Evolutionary conservation across 2,797 vertebrate species (phyloP).

Genomic region (Galaxias olidus): DNA sequence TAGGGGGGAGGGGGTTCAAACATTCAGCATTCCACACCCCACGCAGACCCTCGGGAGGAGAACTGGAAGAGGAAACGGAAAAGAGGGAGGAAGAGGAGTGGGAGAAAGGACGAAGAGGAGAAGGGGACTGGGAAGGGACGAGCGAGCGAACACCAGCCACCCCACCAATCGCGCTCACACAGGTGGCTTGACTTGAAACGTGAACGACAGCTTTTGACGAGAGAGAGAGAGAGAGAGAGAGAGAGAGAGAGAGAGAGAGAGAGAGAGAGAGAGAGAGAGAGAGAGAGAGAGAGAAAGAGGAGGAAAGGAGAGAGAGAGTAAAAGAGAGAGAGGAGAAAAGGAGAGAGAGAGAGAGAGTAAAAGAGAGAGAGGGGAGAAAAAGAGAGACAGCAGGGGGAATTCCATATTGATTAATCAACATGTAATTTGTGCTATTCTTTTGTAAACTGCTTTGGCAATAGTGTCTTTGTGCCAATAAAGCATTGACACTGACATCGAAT

Average conservation of each 20-base stretch:
- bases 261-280: too few species aligned
- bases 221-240: slow-evolving; percentile 1
- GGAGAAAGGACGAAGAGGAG: not conserved
- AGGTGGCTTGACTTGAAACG: not conserved
- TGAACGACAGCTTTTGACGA: not conserved
- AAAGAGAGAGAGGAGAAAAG: not conserved
- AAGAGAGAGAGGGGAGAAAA: not conserved
- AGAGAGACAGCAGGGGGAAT: too few species aligned
- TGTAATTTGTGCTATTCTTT: too few species aligned
- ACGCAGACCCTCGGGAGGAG: not conserved
- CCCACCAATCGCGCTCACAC: not conserved
- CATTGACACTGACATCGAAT: too few species aligned
- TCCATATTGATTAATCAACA: too few species aligned
- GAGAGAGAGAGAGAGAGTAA: not conserved
- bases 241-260: not conserved
- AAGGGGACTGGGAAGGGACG: not conserved
- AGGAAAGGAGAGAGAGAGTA: not conserved
- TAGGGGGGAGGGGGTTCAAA: too few species aligned
- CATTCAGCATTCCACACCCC: too few species aligned
- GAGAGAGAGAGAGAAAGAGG: not conserved
- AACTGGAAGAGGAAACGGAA: not conserved
- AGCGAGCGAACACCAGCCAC: not conserved
- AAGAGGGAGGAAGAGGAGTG: not conserved
- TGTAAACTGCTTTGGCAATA: too few species aligned
- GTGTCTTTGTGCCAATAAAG: too few species aligned